phyloP scores from a whole-genome alignment of 1,140 invertebrate genomes.

The Eupeodes corollae region DNA sequence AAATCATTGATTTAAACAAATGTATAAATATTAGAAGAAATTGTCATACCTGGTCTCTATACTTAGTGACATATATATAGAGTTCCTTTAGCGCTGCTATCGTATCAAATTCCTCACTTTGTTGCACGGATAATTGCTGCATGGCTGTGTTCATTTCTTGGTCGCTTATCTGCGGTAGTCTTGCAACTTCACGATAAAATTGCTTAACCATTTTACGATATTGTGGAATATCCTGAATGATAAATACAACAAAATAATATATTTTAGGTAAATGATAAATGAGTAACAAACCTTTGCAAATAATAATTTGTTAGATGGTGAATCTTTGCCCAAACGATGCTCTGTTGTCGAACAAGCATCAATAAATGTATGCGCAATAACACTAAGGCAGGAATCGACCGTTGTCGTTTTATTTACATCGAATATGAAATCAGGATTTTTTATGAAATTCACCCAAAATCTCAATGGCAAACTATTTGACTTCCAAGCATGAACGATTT shows the following conservation, averaged over 20 bases:
- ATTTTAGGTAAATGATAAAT: not conserved
- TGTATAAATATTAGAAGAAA: not conserved
- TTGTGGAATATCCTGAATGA: constrained; percentile 63
- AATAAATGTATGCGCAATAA: constrained; percentile 94
- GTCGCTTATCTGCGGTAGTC: constrained; percentile 77
- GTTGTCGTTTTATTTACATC: constrained; percentile 88
- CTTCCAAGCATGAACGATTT: constrained; percentile 93
- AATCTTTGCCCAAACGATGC: constrained; percentile 84
- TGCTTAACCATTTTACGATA: constrained; percentile 77
- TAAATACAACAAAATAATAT: constrained; percentile 7
- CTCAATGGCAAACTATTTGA: constrained; percentile 86
- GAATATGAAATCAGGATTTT: constrained; percentile 94
- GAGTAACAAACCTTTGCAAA: constrained; percentile 64
- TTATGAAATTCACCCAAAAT: constrained; percentile 96
- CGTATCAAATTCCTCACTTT: constrained; percentile 80
- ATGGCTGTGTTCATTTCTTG: constrained; percentile 85
- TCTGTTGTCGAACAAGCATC: constrained; percentile 84
- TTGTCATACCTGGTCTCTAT: constrained; percentile 72
- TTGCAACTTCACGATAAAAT: constrained; percentile 77
- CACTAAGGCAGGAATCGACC: constrained; percentile 83
- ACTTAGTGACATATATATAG: constrained; percentile 89
- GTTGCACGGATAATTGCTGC: constrained; percentile 79
- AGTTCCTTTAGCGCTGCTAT: constrained; percentile 84
- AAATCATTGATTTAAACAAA: not conserved
- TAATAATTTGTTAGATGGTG: constrained; percentile 85